Base-by-base conservation (phyloP, 2,113 vertebrate species). In the Pollimyrus isidori region DNA sequence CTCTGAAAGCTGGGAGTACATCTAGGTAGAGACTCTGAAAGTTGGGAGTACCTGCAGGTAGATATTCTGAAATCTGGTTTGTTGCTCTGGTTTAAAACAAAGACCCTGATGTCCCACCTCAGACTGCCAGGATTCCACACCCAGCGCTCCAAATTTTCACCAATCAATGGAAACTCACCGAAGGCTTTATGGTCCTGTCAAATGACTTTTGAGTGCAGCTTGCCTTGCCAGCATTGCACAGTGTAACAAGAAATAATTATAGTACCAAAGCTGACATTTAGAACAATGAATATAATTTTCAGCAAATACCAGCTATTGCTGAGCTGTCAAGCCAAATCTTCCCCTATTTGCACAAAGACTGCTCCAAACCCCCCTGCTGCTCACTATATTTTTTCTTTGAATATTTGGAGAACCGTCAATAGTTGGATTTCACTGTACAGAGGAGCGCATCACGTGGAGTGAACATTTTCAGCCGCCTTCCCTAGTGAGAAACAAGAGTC, bases 291-390 rank as follows among this genome's bases (percentile, higher is more conserved):
- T 82, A 9, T 58, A 65, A 87, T 80, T 82, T 76, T 80, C 65
- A 42, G 49, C 85, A n/a, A 35, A 87, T 76, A 90, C 45, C 85
- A 90, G 80, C 35, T n/a, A 88, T 87, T 65, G 65, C 65, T 26
- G 42, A 88, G 65, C 65, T 82, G 86, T 87, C 49, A 82, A 52
- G 65, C n/a, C 69, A 35, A 30, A 87, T 39, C 52, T 65, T 50
- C 52, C 80, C 42, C 30, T 56, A 17, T 76, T n/a, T 10, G 56
- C 76, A 84, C 80, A 84, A 49, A 89, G 52, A 84, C 76, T 42
- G 49, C 73, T 23, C 10, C 23, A 45, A 23, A 62, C 35, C 50
- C 21, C 35, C 2, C 49, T 84, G 88, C 26, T 62, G 56, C 42
- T 85, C 52, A 30, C 48, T 46, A 39, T 42, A 35, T n/a, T 42